A percentile compares a stretch with the other conserved stretches of the same genome.
These are phyloP conservation scores for Zosterops japonicus DNA, from an alignment of 2,113 vertebrate species.

Conservation along the genomic window DNA sequence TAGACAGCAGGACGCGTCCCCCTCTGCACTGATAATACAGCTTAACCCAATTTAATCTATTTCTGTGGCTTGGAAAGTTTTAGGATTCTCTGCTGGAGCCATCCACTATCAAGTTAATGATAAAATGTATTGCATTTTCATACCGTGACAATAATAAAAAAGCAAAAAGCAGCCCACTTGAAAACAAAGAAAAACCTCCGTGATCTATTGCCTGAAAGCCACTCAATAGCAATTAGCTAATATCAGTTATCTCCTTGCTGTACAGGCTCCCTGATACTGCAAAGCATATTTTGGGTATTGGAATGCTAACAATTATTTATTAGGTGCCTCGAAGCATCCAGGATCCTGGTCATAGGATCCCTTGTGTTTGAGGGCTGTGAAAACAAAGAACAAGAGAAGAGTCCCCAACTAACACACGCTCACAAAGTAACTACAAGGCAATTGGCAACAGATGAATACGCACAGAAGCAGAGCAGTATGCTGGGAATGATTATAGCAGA, in stretches of 20 bases:
- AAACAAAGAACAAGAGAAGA: constrained; percentile 37
- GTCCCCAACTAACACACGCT: neutral
- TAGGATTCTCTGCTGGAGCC: neutral
- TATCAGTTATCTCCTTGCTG: neutral
- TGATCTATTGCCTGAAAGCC: neutral
- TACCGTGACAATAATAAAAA: neutral
- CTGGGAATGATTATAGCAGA: constrained; percentile 54
- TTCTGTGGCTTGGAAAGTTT: neutral
- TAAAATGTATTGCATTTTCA: neutral
- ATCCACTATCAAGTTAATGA: neutral
- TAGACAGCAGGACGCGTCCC: neutral
- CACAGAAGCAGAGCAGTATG: constrained; percentile 18
- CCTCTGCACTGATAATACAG: neutral
- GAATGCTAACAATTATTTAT: constrained; percentile 13
- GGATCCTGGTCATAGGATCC: neutral
- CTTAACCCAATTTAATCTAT: neutral
- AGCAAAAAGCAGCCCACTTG: neutral
- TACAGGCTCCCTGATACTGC: neutral
- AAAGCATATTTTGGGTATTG: neutral
- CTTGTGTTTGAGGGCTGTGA: neutral
- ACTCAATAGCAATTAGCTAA: neutral
- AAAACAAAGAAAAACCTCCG: neutral
- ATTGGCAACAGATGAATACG: constrained; percentile 51
- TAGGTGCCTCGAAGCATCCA: neutral
- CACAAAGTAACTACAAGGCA: constrained; percentile 48